Conservation (phyloP, 2,797 vertebrate species). For the Pangasius macronema region DNA sequence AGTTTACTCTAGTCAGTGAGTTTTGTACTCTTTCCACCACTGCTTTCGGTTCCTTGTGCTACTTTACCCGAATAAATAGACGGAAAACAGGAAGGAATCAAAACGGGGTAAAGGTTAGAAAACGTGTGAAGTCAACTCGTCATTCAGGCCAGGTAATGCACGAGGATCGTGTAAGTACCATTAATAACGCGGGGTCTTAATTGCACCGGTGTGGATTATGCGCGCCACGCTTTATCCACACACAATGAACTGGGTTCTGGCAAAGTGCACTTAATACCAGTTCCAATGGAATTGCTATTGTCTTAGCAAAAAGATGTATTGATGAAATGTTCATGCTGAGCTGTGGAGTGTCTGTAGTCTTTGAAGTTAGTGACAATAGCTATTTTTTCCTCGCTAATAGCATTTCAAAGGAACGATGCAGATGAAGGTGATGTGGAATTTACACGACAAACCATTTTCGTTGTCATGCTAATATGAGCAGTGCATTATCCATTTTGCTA, state of each 20-base stretch:
- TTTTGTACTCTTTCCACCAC: neutral
- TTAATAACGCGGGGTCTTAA: neutral
- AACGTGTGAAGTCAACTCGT: too few species aligned
- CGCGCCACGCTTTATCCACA: neutral
- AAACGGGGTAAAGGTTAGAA: too few species aligned
- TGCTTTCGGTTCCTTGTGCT: neutral
- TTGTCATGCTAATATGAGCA: slow-evolving; percentile 66
- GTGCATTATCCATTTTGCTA: slow-evolving; percentile 62
- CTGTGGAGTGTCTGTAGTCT: slow-evolving; percentile 51
- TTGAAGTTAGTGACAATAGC: slow-evolving; percentile 62
- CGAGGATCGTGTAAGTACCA: neutral
- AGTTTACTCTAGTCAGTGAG: neutral
- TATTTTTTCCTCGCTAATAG: slow-evolving; percentile 60
- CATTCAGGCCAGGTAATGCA: neutral
- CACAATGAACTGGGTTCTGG: slow-evolving; percentile 59
- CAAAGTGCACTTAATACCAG: slow-evolving; percentile 58
- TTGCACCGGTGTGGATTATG: slow-evolving; percentile 3
- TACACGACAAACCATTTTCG: slow-evolving; percentile 63
- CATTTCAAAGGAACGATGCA: slow-evolving; percentile 64
- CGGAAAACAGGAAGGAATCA: too few species aligned
- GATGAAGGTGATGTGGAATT: slow-evolving; percentile 64
- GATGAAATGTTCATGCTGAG: slow-evolving; percentile 48
- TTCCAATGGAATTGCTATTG: slow-evolving; percentile 60
- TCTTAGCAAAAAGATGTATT: slow-evolving; percentile 53
- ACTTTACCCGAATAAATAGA: too few species aligned